Conservation (phyloP, 2,113 vertebrate species). For the Thamnophis sirtalis region DNA sequence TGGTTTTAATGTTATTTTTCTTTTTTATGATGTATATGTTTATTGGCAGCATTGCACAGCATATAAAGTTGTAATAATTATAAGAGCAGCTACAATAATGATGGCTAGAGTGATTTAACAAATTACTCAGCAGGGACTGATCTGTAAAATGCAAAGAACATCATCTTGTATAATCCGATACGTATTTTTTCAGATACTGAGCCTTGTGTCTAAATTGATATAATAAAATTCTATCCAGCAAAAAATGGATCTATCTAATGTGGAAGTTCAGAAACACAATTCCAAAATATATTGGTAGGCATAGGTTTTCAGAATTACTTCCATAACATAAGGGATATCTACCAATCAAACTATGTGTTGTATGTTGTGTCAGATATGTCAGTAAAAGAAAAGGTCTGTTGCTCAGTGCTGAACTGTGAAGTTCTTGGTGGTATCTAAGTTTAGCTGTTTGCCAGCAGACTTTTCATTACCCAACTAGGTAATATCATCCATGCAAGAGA, state of each 20-base stretch:
- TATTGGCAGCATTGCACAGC: background rate
- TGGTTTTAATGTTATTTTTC: background rate
- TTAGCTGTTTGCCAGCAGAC: background rate
- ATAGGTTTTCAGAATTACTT: background rate
- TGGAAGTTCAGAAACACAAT: background rate
- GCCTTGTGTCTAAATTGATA: background rate
- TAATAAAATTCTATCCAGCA: background rate
- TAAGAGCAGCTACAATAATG: background rate
- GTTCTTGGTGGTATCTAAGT: background rate
- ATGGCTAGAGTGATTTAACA: background rate
- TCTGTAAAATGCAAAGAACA: background rate
- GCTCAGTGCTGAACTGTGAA: background rate
- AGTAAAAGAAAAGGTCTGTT: background rate
- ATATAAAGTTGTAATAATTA: background rate
- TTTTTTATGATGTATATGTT: background rate
- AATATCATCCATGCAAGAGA: background rate
- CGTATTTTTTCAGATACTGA: background rate
- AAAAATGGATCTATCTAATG: background rate
- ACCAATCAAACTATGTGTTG: background rate
- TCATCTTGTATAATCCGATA: background rate
- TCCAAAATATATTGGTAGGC: background rate
- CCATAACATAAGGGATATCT: background rate
- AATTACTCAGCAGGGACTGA: background rate
- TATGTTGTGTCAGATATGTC: background rate
- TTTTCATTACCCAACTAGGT: background rate